Evolutionary conservation across 1,140 invertebrate genomes (phyloP), one percentile per base, ranked within the genome.

Genomic region (Leptinotarsa lineolata): DNA sequence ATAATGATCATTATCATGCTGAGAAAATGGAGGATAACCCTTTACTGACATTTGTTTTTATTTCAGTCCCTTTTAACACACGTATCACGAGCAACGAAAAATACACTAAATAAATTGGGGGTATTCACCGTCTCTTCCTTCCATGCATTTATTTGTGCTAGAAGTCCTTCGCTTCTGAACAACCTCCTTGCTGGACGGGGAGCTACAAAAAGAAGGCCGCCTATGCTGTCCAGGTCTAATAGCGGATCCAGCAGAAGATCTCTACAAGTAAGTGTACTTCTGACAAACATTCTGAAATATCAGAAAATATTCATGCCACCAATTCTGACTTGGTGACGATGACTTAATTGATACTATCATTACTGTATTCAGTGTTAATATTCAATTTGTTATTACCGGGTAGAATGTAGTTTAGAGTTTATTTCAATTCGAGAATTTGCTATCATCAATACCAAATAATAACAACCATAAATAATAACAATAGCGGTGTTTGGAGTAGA

Each of bases 111-210:
- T 86, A 95, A 96, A 82, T 87, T 98, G 78, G 97, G 97, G 63
- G 96, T 98, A 67, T 98, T 99, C 88, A 98, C 96, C 20, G 97
- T 98, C 60, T 98, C 96, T 58, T 97, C 96, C 64, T 97, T 99
- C 88, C 97, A 99, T 84, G 97, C 97, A 75, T 97, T 97, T 85
- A 97, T 98, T 72, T 98, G 96, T 84, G 96, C 97, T 30, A 90
- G 97, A 68, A 96, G 94, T 83, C 95, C 95, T 24, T 97, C 95
- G 65, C 86, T 97, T 77, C 89, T 97, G 61, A 97, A 96, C 87
- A 97, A 97, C 87, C 87, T 97, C 77, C 87, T 97, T 67, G 95
- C 95, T 22, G 95, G 95, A 66, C 89, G 95, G 71, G 95, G 95
- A 6, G 94, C 94, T 21, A 96, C 95, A 59, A 95, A 96, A 84